These are phyloP conservation scores for Linnaemya tessellans DNA, from an alignment of 2,888 invertebrate species.

Conservation along the genomic window DNA sequence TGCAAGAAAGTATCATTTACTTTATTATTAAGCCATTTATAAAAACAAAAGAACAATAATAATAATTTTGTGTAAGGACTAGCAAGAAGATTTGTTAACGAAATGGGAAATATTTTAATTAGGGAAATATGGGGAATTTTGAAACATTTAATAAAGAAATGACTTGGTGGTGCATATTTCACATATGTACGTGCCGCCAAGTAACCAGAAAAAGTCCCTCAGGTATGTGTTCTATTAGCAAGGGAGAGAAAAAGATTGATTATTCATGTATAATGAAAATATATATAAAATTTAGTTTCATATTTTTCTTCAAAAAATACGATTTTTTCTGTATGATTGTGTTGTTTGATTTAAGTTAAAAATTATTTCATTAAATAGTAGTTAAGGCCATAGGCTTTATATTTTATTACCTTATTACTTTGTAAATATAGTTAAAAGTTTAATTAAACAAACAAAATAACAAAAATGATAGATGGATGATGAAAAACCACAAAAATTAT, in stretches of 20 bases:
- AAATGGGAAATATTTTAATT: slow-evolving; percentile 29
- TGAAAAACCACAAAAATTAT: slow-evolving; percentile 74
- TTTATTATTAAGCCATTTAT: slow-evolving; percentile 64
- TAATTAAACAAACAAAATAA: slow-evolving; percentile 24
- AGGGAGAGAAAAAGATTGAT: slow-evolving; percentile 88
- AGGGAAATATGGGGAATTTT: slow-evolving; percentile 66
- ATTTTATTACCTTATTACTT: slow-evolving; percentile 63
- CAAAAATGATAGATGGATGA: slow-evolving; percentile 74
- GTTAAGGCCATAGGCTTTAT: slow-evolving; percentile 58
- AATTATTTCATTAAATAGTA: slow-evolving; percentile 51
- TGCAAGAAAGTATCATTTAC: slow-evolving; percentile 68
- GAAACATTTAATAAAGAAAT: slow-evolving; percentile 46
- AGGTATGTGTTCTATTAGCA: slow-evolving; percentile 85
- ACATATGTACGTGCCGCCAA: background rate
- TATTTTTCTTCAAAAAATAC: slow-evolving; percentile 62
- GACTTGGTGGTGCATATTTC: slow-evolving; percentile 18
- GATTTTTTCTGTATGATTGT: slow-evolving; percentile 73
- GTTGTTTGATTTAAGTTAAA: slow-evolving; percentile 71
- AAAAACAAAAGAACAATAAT: slow-evolving; percentile 1
- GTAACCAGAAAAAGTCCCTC: slow-evolving; percentile 78
- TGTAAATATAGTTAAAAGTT: slow-evolving; percentile 73
- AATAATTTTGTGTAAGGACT: slow-evolving; percentile 27
- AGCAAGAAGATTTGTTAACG: slow-evolving; percentile 4
- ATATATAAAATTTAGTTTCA: slow-evolving; percentile 37
- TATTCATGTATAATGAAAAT: slow-evolving; percentile 74